Evolutionary conservation across 2,888 invertebrate genomes (phyloP).

Genomic region (Xanthia icteritia): DNA sequence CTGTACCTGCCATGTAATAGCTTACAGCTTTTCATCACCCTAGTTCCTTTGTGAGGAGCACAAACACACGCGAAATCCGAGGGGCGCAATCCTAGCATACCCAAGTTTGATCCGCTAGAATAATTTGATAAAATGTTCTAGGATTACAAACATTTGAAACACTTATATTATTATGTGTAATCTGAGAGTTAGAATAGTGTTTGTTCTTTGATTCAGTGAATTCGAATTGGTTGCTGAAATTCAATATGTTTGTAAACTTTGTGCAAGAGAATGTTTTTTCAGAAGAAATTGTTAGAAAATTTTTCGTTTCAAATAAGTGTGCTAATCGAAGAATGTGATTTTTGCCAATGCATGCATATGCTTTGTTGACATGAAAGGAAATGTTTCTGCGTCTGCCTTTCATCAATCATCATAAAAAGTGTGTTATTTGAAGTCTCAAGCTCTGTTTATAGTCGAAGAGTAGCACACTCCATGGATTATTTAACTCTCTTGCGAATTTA

Average conservation of each 20-base stretch:
- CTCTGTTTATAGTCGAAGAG: not conserved
- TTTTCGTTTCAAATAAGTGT: not conserved
- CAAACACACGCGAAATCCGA: constrained; percentile 37
- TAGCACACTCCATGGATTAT: not conserved
- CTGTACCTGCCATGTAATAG: constrained; percentile 24
- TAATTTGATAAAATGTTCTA: constrained; percentile 45
- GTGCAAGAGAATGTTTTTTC: not conserved
- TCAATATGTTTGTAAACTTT: not conserved
- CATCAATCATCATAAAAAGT: not conserved
- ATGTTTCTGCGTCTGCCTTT: not conserved
- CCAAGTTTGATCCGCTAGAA: constrained; percentile 17
- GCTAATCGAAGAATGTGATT: not conserved
- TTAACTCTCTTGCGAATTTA: not conserved
- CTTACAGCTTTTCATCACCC: constrained; percentile 43
- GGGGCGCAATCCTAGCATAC: constrained; percentile 35
- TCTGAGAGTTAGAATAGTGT: constrained; percentile 8
- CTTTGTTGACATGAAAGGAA: not conserved
- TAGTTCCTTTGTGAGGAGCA: constrained; percentile 46
- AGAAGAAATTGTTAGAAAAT: not conserved
- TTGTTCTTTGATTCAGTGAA: constrained; percentile 19
- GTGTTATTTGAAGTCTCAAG: not conserved
- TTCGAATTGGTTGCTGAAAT: constrained; percentile 12
- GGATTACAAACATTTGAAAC: constrained; percentile 16
- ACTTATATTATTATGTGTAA: constrained; percentile 15
- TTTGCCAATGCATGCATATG: not conserved